Base-by-base conservation (phyloP, 2,113 vertebrate genomes). In the Xenus cinereus region DNA sequence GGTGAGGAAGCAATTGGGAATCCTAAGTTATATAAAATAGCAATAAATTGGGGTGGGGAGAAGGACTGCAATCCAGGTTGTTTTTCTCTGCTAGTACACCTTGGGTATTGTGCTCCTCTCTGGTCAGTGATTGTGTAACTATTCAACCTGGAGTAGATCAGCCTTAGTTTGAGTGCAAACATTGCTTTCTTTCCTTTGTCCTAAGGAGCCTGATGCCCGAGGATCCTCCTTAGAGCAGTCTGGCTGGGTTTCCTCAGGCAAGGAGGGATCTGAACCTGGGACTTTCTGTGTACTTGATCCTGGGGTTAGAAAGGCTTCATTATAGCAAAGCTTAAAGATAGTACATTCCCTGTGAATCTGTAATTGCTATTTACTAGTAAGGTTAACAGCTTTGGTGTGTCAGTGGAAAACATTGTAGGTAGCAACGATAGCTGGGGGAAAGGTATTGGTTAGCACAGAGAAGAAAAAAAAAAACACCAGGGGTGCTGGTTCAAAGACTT, bases 281-380 rank as follows among this genome's bases (percentile, higher is more conserved):
- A 24, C 28, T 90, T 86, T 12, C 30, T 72, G 17, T 76, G 20
- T 64, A 19, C 15, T 51, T 46, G 7, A 30, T 79, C 30, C 35
- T 18, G 14, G 18, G 30, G 5, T 45, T 50, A 35, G n/a, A 9
- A 39, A 18, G 16, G 8, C 10, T 68, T 45, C 26, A 54, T 54
- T 16, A 50, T 5, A 63, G 28, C 7, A 12, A 35, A 68, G 9
- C 33, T 50, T 63, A 18, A 78, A 79, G 43, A 9, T 4, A 9
- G 11, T 24, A 7, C 0, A 0, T 43, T 39, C 59, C 26, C 1
- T 21, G 43, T 46, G 43, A 92, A 35, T 83, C 27, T 88, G 26
- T 56, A 76, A 51, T 23, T 59, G 8, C 6, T 45, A 2, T 59
- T 71, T 84, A 59, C 17, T 83, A 63, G 26, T 26, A 19, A 14